Conservation (phyloP, 2,888 invertebrate species). For the Boloria selene region DNA sequence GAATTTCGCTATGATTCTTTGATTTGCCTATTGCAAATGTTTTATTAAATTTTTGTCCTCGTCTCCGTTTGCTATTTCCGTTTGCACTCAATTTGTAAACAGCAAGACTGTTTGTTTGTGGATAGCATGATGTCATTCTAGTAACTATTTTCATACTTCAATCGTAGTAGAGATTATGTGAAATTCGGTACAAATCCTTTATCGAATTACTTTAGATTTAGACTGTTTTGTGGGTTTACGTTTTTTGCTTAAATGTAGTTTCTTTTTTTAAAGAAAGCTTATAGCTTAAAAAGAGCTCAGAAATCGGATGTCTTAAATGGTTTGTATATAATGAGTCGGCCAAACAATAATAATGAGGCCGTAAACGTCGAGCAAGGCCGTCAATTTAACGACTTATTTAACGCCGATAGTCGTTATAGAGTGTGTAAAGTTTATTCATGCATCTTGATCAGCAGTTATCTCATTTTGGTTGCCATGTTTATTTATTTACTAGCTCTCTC, state of each 20-base stretch:
- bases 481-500: too few relatives aligned
- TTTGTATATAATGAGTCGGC: slow-evolving; percentile 14
- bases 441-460: slow-evolving; percentile 39
- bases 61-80: too few relatives aligned
- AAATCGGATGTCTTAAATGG: background rate
- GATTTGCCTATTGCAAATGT: too few relatives aligned
- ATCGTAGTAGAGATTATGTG: too few relatives aligned
- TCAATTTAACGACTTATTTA: slow-evolving; percentile 59
- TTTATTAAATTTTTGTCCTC: too few relatives aligned
- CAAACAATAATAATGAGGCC: slow-evolving; percentile 51
- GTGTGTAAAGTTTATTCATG: slow-evolving; percentile 52
- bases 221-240: background rate
- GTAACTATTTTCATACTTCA: too few relatives aligned
- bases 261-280: background rate
- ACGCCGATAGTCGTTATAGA: slow-evolving; percentile 47
- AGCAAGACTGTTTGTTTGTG: too few relatives aligned
- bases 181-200: too few relatives aligned
- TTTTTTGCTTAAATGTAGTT: too few relatives aligned
- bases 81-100: too few relatives aligned
- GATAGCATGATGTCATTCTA: too few relatives aligned
- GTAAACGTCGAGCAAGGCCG: slow-evolving; percentile 53
- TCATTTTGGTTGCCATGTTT: background rate
- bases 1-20: too few relatives aligned
- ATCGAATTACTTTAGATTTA: background rate
- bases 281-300: background rate